Percentiles rank a stretch among this genome's conserved stretches.
phyloP scores from a whole-genome alignment of 2,888 invertebrate genomes.

The Xylota sylvarum region DNA sequence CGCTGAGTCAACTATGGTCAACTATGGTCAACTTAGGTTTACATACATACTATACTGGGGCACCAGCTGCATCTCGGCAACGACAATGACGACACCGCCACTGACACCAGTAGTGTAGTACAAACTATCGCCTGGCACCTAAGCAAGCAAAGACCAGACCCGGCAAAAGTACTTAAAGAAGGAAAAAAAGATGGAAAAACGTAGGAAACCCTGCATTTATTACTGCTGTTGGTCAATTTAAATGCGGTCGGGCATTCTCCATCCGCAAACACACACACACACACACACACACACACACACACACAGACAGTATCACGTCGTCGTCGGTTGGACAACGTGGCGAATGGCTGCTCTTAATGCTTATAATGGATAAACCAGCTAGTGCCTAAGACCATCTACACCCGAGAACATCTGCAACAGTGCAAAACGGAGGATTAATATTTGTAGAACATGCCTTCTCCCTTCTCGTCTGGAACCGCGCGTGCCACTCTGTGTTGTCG shows the following conservation, averaged over 20 bases:
- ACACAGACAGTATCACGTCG: too few species aligned
- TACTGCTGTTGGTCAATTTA: slow-evolving; percentile 76
- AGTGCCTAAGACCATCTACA: slow-evolving; percentile 62
- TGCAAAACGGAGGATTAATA: slow-evolving; percentile 75
- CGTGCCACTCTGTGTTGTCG: background rate
- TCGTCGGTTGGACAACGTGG: slow-evolving; percentile 51
- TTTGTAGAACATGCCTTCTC: slow-evolving; percentile 70
- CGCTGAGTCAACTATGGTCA: slow-evolving; percentile 59
- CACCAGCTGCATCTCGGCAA: slow-evolving; percentile 57
- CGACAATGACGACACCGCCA: slow-evolving; percentile 15
- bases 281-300: too few species aligned
- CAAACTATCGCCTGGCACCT: slow-evolving; percentile 11
- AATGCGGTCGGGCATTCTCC: slow-evolving; percentile 65
- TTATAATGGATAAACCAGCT: slow-evolving; percentile 70
- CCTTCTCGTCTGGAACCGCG: background rate
- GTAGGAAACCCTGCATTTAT: slow-evolving; percentile 61
- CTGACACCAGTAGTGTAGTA: slow-evolving; percentile 1
- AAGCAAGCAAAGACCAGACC: slow-evolving; percentile 1
- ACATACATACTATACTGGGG: slow-evolving; percentile 41
- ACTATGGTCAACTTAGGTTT: slow-evolving; percentile 58
- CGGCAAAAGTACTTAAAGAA: slow-evolving; percentile 47
- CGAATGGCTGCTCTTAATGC: slow-evolving; percentile 67
- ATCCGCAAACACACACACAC: slow-evolving; percentile 24
- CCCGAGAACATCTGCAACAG: slow-evolving; percentile 75
- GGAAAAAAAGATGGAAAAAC: slow-evolving; percentile 20